Conservation (phyloP, 2,113 vertebrate species). For the Heterocephalus glaber region DNA sequence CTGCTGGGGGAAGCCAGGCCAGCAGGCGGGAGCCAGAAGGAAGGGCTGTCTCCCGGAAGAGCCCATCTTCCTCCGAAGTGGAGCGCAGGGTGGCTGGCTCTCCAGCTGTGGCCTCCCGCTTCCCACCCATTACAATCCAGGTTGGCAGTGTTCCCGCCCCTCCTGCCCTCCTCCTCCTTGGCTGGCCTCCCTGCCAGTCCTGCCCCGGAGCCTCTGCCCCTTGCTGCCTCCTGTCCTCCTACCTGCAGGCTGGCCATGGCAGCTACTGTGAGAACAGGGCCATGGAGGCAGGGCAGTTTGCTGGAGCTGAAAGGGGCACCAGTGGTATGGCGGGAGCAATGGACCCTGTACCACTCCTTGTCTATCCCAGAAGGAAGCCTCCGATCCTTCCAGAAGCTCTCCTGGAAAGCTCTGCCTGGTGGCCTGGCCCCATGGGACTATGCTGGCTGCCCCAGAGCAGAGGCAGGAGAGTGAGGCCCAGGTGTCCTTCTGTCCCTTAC, state of each 20-base stretch:
- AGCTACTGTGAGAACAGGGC: neutral
- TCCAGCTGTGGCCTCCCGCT: neutral
- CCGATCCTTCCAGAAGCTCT: neutral
- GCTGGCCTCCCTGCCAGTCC: neutral
- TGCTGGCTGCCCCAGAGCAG: neutral
- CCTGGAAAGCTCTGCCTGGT: neutral
- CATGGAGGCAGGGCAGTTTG: neutral
- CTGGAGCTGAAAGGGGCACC: neutral
- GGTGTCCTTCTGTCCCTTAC: neutral
- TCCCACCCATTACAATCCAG: conserved; percentile 73
- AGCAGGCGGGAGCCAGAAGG: neutral
- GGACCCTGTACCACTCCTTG: neutral
- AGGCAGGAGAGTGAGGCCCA: neutral
- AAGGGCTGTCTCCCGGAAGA: neutral
- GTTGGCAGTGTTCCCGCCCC: neutral
- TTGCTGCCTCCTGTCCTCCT: neutral
- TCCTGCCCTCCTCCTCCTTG: no score
- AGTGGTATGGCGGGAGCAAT: neutral
- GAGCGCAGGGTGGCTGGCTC: neutral
- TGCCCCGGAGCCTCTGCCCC: neutral
- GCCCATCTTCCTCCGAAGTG: fast-evolving
- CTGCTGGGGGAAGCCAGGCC: conserved; percentile 52
- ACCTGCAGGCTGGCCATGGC: neutral
- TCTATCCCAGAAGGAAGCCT: neutral
- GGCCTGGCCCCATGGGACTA: neutral